Base-by-base conservation (phyloP, 2,888 invertebrate genomes). In the Hipparchia semele region DNA sequence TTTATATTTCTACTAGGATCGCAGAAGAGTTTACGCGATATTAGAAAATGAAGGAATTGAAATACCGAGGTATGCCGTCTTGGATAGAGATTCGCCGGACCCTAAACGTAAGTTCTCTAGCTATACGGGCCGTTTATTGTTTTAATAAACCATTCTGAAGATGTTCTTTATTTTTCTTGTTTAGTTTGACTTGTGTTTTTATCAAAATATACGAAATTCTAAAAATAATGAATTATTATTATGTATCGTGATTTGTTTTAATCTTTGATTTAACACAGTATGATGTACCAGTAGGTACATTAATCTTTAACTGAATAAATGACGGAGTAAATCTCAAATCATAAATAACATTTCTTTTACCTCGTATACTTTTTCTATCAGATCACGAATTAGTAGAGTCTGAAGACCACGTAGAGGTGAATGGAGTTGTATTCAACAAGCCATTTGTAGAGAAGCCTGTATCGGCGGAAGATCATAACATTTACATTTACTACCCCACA, bases 361-460 rank as follows among this genome's bases (percentile, higher is more conserved):
- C 59, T 10, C 1, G 7, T 2, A 46, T 7, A n/a, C 6, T 23
- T 64, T 70, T 70, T 62, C 23, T 33, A 88, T 75, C 86, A 98
- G 98, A 98, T 91, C 97, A 98, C 87, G 97, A 98, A 87, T 90
- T 99, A 71, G 97, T 98, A 66, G 99, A 99, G 89, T 98, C 98
- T 0, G 99, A 99, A 87, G 99, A 99, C 90, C 98, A 98, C 82
- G 99, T 99, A 4, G 99, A 99, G 93, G 98, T 99, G 65, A 98
- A 99, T 87, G 99, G 99, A 6, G 96, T 98, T 49, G 96, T 96
- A 39, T 99, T 99, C 86, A 99, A 99, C 86, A 99, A 99, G 86
- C 99, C 99, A 0, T 99, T 99, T 93, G 99, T 99, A 33, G 99
- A 99, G 94, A 99, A 99, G 87, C 99, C 99, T 0, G 98, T 99